Evolutionary conservation across 2,797 vertebrate genomes (phyloP).

Genomic region (Syndactyla subalaris): DNA sequence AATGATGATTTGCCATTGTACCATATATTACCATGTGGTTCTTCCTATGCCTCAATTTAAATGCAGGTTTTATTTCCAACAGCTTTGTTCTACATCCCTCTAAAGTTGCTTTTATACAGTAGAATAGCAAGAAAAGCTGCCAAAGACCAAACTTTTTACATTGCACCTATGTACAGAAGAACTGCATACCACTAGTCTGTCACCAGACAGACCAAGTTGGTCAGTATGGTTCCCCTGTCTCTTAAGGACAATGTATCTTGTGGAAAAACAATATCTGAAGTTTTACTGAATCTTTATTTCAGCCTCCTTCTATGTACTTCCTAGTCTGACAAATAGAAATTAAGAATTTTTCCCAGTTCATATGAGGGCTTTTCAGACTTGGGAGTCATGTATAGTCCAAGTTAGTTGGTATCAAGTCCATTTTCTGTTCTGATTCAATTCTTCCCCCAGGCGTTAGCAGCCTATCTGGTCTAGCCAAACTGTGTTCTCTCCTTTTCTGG

Average conservation of each 20-base stretch:
- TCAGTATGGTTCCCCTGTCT: neutral
- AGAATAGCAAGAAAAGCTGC: neutral
- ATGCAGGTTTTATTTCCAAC: neutral
- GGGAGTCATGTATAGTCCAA: rapidly evolving
- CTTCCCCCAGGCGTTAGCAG: neutral
- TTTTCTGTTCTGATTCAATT: neutral
- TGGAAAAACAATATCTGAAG: neutral
- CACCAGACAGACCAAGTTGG: neutral
- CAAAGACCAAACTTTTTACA: neutral
- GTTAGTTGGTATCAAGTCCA: neutral
- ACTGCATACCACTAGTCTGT: neutral
- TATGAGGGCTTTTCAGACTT: neutral
- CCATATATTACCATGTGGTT: neutral
- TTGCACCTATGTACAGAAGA: neutral
- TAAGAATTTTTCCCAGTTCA: neutral
- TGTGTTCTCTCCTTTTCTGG: neutral
- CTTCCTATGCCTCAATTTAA: neutral
- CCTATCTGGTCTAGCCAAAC: neutral
- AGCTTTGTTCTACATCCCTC: neutral
- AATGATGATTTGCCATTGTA: neutral
- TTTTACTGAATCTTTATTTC: neutral
- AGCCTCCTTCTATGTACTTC: neutral
- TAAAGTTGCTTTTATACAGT: neutral
- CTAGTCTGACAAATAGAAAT: neutral
- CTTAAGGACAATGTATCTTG: neutral